phyloP scores from a whole-genome alignment of 2,888 invertebrate species.

The Leptarthrus brevirostris region DNA sequence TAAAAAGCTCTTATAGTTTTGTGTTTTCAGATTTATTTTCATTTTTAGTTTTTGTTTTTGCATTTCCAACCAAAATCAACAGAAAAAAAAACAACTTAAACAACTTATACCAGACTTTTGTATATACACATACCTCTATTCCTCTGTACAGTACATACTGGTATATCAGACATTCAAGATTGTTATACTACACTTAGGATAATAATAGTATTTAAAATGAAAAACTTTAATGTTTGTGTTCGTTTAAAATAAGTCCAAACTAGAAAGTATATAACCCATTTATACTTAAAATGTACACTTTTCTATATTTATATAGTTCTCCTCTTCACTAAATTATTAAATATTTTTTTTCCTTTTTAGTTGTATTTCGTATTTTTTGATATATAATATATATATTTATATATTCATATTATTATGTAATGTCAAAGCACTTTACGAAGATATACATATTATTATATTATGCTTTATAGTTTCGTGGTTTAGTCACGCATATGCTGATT shows the following conservation, averaged over 20 bases:
- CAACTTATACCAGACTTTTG: slow-evolving; percentile 37
- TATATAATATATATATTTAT: slow-evolving; percentile 25
- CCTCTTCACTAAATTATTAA: slow-evolving; percentile 31
- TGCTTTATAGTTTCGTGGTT: slow-evolving; percentile 26
- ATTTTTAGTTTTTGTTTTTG: slow-evolving; percentile 37
- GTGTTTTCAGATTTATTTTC: slow-evolving; percentile 39
- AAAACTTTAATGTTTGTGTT: slow-evolving; percentile 21
- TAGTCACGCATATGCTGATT: slow-evolving; percentile 35
- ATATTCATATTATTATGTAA: slow-evolving; percentile 28
- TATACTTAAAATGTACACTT: slow-evolving; percentile 43
- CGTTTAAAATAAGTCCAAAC: slow-evolving; percentile 12
- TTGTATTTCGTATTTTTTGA: slow-evolving; percentile 38
- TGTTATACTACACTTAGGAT: slow-evolving; percentile 22
- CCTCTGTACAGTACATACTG: slow-evolving; percentile 38
- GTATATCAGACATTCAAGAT: slow-evolving; percentile 42
- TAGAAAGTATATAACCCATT: slow-evolving; percentile 37
- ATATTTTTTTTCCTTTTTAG: slow-evolving; percentile 32
- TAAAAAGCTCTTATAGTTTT: slow-evolving; percentile 22
- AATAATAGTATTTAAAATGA: slow-evolving; percentile 7
- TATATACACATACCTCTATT: slow-evolving; percentile 34
- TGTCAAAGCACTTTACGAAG: slow-evolving; percentile 48
- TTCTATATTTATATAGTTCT: slow-evolving; percentile 38
- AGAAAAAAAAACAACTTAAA: slow-evolving; percentile 41
- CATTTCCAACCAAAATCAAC: slow-evolving; percentile 41
- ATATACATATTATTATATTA: slow-evolving; percentile 38